Conservation (phyloP, 2,113 vertebrate species). For the Eonycteris spelaea region DNA sequence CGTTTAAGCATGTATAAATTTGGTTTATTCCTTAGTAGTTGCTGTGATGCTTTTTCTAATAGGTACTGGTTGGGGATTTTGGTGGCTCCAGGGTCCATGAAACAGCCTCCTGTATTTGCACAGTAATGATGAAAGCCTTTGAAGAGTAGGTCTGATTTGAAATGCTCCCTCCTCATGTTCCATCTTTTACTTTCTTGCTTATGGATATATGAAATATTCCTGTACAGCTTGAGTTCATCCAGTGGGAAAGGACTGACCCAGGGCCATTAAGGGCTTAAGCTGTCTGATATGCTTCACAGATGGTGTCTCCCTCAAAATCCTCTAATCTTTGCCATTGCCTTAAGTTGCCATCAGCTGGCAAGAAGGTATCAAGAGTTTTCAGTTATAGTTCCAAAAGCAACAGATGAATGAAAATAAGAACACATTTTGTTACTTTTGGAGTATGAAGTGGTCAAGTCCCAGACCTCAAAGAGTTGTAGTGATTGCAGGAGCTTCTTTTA, state of each 20-base stretch:
- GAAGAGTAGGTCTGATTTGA: constrained; percentile 14
- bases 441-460: not conserved
- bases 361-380: not conserved
- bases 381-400: not conserved
- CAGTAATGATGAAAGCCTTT: not conserved
- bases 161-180: not conserved
- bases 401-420: not conserved
- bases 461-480: constrained; percentile 1
- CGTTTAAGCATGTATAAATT: not conserved
- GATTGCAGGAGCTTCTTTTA: constrained; percentile 25
- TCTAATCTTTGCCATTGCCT: not conserved
- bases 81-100: constrained; percentile 10
- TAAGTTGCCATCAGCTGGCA: not conserved
- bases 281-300: not conserved
- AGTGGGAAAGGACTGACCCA: not conserved
- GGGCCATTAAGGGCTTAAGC: not conserved
- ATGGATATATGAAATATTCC: not conserved
- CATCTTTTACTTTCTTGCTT: not conserved
- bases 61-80: not conserved
- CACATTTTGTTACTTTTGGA: constrained; percentile 36
- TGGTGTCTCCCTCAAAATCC: not conserved
- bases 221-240: not conserved
- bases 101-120: not conserved
- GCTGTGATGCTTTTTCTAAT: not conserved
- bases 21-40: not conserved